Evolutionary conservation across 2,113 vertebrate species (phyloP).

Genomic region (Pipa parva): DNA sequence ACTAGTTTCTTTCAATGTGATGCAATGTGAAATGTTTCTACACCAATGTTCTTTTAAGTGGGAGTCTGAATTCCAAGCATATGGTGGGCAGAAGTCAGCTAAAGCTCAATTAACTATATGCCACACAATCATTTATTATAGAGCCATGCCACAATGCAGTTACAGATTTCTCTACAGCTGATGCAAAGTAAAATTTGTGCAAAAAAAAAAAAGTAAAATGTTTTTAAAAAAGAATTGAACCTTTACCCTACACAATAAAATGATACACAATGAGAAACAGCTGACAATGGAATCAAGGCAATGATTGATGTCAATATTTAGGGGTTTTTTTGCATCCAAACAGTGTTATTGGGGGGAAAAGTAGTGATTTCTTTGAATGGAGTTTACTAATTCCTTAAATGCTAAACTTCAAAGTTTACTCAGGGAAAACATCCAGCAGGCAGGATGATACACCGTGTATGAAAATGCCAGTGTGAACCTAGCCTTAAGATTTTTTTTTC

Average conservation of each 20-base stretch:
- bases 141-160: neutral
- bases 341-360: no score
- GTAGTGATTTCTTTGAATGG: no score
- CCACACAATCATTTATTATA: no score
- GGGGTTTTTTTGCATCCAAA: no score
- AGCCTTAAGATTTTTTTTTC: no score
- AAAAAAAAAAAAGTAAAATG: neutral
- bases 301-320: no score
- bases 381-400: no score
- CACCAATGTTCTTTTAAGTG: neutral
- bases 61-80: constrained; percentile 8
- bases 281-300: neutral
- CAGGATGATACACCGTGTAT: no score
- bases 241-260: neutral
- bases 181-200: neutral
- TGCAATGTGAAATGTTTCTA: constrained; percentile 2
- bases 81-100: constrained; percentile 10
- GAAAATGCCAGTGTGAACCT: no score
- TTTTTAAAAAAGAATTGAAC: neutral
- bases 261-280: constrained; percentile 6
- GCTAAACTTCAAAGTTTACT: no score
- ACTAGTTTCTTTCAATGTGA: constrained; percentile 6
- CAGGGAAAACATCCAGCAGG: no score
- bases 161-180: neutral
- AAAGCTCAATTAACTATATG: constrained; percentile 1